Evolutionary conservation across 2,888 invertebrate genomes (phyloP).

Genomic region (Parapristionchus giblindavisi): DNA sequence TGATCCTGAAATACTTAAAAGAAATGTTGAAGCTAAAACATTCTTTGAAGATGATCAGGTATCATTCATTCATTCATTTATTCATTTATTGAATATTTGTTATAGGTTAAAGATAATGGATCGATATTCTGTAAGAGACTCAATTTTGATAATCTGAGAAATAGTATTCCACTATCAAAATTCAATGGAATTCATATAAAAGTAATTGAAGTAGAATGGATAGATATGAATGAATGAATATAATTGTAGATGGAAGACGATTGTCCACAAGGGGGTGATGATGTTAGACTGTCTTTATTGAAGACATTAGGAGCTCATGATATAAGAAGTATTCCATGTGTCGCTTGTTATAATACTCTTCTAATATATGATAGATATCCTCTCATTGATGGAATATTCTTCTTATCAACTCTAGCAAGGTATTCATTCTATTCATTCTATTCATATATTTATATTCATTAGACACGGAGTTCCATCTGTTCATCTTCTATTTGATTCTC

Average conservation of each 20-base stretch:
- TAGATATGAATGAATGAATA: neutral
- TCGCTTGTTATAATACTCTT: conserved; percentile 71
- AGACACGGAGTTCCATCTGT: conserved; percentile 29
- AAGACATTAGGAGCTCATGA: conserved; percentile 91
- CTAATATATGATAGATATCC: conserved; percentile 88
- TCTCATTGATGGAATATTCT: conserved; percentile 95
- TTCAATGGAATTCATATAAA: conserved; percentile 99
- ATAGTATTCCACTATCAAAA: conserved; percentile 90
- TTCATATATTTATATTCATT: neutral
- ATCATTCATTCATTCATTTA: neutral
- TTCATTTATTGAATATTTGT: neutral
- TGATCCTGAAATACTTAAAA: conserved; percentile 38
- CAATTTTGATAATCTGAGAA: conserved; percentile 89
- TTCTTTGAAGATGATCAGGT: conserved; percentile 33
- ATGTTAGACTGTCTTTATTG: conserved; percentile 92
- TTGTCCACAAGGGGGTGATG: conserved; percentile 96
- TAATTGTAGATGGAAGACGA: conserved; percentile 89
- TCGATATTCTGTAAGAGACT: conserved; percentile 87
- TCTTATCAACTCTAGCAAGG: conserved; percentile 92
- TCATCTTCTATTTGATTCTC: conserved; percentile 43
- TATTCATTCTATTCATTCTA: conserved; percentile 74
- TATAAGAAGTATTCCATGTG: conserved; percentile 79
- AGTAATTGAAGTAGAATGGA: conserved; percentile 74
- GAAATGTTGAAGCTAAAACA: conserved; percentile 19
- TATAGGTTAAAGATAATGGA: conserved; percentile 58